Evolutionary conservation across 2,797 vertebrate species (phyloP), one percentile per base, ranked within the genome.

Genomic region (Prunella strophiata): DNA sequence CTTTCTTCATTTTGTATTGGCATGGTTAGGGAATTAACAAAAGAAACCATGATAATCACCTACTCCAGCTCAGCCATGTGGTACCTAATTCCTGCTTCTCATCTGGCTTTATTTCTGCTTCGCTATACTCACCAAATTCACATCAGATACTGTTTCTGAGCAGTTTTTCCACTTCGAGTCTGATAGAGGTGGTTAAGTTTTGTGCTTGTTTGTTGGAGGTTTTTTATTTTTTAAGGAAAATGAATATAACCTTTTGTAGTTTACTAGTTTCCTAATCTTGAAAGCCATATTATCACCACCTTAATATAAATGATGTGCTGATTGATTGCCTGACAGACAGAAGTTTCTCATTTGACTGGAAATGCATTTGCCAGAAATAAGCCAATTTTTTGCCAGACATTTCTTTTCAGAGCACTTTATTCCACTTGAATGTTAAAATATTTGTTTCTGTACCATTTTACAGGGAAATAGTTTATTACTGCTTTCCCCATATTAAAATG

Each of bases 371-470:
- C 54, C 89, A 91, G 63, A 71, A 91, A 61, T n/a, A 20, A 96
- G 36, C 17, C 34, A 5, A 8, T 30, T 83, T 93, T 76, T 84
- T 88, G 61, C 62, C 48, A 72, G 52, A 48, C 26, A 59, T 77
- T 87, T 95, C 42, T 96, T 55, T 95, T 79, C 48, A 79, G 85
- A 92, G 77, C 47, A 54, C 66, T 91, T 95, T 91, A 91, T 93
- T 84, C 22, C 52, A 51, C 51, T 74, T 7, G 11, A 94, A 91
- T 85, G 48, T 84, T 96, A 94, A 97, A 97, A 90, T 92, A 89
- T 78, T 96, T 97, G 87, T 96, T 95, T 97, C 77, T 89, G 7
- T 94, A 89, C 68, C 18, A 45, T 94, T 95, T 72, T 85, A 48
- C 59, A 84, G 72, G 62, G 48, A 91, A 95, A 71, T 74, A 78